phyloP scores from a whole-genome alignment of 2,797 vertebrate genomes.

The Anableps anableps region DNA sequence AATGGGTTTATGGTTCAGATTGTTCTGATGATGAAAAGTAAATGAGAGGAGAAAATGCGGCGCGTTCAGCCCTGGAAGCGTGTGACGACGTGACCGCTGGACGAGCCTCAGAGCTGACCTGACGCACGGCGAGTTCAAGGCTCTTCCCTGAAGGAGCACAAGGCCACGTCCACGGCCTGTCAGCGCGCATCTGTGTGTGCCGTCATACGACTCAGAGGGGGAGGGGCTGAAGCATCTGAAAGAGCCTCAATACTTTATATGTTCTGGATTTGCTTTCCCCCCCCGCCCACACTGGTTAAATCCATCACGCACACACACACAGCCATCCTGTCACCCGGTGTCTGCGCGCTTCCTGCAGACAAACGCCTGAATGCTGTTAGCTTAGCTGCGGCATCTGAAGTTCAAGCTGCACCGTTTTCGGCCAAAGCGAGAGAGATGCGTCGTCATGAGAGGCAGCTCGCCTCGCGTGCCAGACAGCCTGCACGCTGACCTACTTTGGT shows the following conservation, averaged over 20 bases:
- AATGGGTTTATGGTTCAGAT: too few relatives aligned
- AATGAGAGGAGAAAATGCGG: too few relatives aligned
- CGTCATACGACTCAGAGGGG: slow-evolving; percentile 13
- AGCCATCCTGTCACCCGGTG: not conserved
- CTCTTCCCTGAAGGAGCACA: slow-evolving; percentile 23
- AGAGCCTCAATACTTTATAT: slow-evolving; percentile 61
- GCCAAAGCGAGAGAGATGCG: not conserved
- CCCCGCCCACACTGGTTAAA: not conserved
- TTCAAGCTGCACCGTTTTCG: not conserved
- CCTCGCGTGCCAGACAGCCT: slow-evolving; percentile 46
- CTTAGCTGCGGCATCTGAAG: not conserved
- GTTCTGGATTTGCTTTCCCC: slow-evolving; percentile 32
- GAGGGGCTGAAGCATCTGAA: slow-evolving; percentile 30
- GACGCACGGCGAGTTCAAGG: slow-evolving; percentile 50
- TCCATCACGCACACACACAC: not conserved
- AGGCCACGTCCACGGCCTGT: slow-evolving; percentile 19
- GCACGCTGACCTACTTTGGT: slow-evolving; percentile 69
- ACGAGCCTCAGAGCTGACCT: slow-evolving; percentile 34
- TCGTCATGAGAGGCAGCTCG: slow-evolving; percentile 30
- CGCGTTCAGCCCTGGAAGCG: too few relatives aligned
- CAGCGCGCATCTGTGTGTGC: slow-evolving; percentile 8
- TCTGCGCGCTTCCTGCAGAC: not conserved
- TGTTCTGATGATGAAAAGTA: too few relatives aligned
- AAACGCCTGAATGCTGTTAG: too few relatives aligned
- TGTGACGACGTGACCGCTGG: too few relatives aligned